A percentile compares a stretch with the other conserved stretches of the same genome.
Conservation (phyloP, 2,797 vertebrate species). For the Caiman crocodilus region DNA sequence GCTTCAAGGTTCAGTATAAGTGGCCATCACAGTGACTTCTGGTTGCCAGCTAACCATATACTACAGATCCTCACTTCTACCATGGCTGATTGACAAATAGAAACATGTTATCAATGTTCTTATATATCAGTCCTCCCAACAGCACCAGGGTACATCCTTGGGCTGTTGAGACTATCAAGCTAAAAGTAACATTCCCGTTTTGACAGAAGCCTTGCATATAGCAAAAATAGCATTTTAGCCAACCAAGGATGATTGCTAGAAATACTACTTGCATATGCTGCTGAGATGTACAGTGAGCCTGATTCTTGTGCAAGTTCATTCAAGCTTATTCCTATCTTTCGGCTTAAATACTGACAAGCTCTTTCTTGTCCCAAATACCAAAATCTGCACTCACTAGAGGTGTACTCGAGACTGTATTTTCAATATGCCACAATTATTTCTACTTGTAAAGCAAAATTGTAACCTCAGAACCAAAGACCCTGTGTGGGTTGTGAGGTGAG, state of each 20-base stretch:
- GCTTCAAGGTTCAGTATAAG: not conserved
- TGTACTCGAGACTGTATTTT: constrained; percentile 13
- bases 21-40: not conserved
- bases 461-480: not conserved
- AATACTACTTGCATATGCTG: not conserved
- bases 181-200: not conserved
- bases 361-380: constrained; percentile 74
- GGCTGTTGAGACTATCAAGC: not conserved
- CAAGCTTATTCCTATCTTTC: constrained; percentile 73
- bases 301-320: constrained; percentile 59
- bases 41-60: not conserved
- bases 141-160: not conserved
- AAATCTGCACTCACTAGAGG: not conserved
- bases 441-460: constrained; percentile 29
- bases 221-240: not conserved
- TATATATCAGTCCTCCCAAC: not conserved
- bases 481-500: not conserved
- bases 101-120: not conserved
- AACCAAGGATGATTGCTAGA: not conserved
- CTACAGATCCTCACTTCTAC: not conserved
- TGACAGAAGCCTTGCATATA: not conserved
- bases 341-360: constrained; percentile 70
- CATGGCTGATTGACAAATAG: not conserved
- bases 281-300: constrained; percentile 45
- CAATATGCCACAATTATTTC: not conserved